phyloP scores from a whole-genome alignment of 2,888 invertebrate species.

The Drosophila austrosaltans region DNA sequence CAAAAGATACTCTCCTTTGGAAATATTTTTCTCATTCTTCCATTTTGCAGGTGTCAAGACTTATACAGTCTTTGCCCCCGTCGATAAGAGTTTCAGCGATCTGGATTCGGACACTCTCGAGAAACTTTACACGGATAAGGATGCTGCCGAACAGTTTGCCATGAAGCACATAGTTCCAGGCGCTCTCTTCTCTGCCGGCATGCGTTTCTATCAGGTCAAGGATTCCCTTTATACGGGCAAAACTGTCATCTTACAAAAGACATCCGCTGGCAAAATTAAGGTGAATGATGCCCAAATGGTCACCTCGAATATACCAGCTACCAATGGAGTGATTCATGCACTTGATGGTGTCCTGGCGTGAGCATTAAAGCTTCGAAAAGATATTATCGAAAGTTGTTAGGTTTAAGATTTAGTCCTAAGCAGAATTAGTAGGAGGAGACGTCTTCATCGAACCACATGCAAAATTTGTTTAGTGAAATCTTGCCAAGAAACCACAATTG shows the following conservation, averaged over 20 bases:
- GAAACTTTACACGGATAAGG: constrained; percentile 86
- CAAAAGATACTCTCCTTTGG: fast-evolving
- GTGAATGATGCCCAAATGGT: constrained; percentile 92
- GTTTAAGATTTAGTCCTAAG: constrained; percentile 46
- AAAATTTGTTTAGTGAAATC: constrained; percentile 70
- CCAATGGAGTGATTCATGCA: constrained; percentile 94
- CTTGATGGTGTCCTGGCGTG: constrained; percentile 88
- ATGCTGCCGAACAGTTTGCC: constrained; percentile 89
- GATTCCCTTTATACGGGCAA: constrained; percentile 90
- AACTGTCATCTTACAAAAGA: constrained; percentile 92
- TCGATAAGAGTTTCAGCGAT: constrained; percentile 91
- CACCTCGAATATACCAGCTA: constrained; percentile 93
- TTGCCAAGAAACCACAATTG: constrained; percentile 66
- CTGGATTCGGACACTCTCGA: constrained; percentile 86
- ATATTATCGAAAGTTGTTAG: constrained; percentile 46
- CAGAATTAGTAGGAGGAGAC: constrained; percentile 35
- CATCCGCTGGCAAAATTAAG: constrained; percentile 89
- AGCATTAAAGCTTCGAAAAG: constrained; percentile 48
- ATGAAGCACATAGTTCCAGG: constrained; percentile 90
- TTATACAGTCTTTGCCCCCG: constrained; percentile 93
- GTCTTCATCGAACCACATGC: constrained; percentile 49
- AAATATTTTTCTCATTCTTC: background rate
- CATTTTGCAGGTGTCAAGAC: constrained; percentile 88
- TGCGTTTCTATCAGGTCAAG: constrained; percentile 93
- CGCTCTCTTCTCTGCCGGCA: constrained; percentile 92